Evolutionary conservation across 2,797 vertebrate species (phyloP), one percentile per base, ranked within the genome.

Genomic region (Gallirallus australis): DNA sequence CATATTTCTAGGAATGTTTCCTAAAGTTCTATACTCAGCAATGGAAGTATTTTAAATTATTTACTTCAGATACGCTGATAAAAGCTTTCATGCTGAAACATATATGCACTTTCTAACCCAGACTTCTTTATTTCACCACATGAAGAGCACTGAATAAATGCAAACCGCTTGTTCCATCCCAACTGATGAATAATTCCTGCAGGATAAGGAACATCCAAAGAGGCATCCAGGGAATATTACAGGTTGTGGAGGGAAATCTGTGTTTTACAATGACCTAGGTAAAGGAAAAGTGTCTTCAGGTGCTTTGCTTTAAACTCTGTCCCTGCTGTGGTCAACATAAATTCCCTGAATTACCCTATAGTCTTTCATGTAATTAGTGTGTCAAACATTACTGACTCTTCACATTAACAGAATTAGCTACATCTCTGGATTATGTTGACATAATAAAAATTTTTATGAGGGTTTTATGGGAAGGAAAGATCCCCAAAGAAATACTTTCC

Each of bases 41-140:
- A 14, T 47, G 21, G 30, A 87, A 75, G 11, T 80, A 82, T 91
- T 89, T 92, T 69, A 65, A 93, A 78, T 95, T 85, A 75, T 92
- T 92, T 93, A 59, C 54, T 68, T 85, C 53, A 27, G 47, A 80
- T 57, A 54, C 17, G 71, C 14, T 27, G 37, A 82, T 75, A 80
- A 92, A 94, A 75, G 16, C 24, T 75, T 95, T 87, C 6, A 5
- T 68, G 40, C 31, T 82, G 78, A 87, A 96, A 57, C 5, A 40
- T 35, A 68, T 6, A 71, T 24, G 15, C 82, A 68, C 92, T 85
- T 92, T 57, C 76, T 75, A 82, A 53, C 15, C 31, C 57, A 33
- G 9, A 19, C 25, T 39, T 82, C n/a, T 85, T 93, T 91, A 24
- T 91, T 89, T 91, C 71, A 50, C 45, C 13, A 27, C 57, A 64